Base-by-base conservation (phyloP, 2,797 vertebrate species). In the Melanitta fusca region DNA sequence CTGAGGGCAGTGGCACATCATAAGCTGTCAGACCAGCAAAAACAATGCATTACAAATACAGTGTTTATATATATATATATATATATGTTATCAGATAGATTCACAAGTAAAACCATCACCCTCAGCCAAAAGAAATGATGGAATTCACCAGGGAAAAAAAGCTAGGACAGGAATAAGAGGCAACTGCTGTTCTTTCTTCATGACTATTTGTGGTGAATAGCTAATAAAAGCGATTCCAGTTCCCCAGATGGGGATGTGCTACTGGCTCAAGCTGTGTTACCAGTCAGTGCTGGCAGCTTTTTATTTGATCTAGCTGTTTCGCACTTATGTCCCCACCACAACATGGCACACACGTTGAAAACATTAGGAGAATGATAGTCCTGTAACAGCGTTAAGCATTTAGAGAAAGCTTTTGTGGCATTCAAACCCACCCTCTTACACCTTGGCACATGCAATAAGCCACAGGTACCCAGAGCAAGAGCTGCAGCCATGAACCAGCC, bases 311-410 rank as follows among this genome's bases (percentile, higher is more conserved):
- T 61, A 24, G 8, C 21, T 47, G 16, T 18, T 25, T 39, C 38
- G 5, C 3, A 3, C 9, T 8, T 5, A 0, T 4, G 3, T 22
- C 13, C 30, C 30, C 64, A 65, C 19, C 64, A 45, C 32, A 4
- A 0, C 3, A 41, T 28, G n/a, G 2, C n/a, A 8, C 30, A 2
- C 2, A 7, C 12, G 8, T 1, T 32, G 16, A 24, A 36, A n/a
- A 13, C 43, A 22, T 38, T 36, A 43, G 11, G n/a, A 34, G 43
- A 34, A 60, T 27, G 11, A 15, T 62, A 70, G n/a, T 6, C 51
- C 6, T 32, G 6, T 17, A 11, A 11, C 2, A 4, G 17, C 2
- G 5, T 3, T 14, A 47, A 53, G 10, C 28, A 6, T 39, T 45
- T 43, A 49, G 10, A 34, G 61, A 43, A 70, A 8, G 4, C 27